Evolutionary conservation across 2,797 vertebrate genomes (phyloP).

Genomic region (Manis pentadactyla): DNA sequence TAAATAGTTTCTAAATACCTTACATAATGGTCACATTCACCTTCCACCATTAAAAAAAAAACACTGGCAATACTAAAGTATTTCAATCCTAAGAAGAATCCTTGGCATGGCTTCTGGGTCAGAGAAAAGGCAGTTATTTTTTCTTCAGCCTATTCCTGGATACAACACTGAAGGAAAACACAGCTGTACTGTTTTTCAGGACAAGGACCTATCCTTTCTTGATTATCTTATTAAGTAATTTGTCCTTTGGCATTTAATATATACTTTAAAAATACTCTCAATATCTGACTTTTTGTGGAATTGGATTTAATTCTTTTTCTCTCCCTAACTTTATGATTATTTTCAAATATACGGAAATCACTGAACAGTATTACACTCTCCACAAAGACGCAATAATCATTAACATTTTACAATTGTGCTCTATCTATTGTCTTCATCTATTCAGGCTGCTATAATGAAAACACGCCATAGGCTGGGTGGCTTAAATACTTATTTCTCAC

Average conservation of each 20-base stretch:
- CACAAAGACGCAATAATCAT: background rate
- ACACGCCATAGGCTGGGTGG: background rate
- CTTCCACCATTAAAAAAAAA: background rate
- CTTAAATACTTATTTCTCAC: background rate
- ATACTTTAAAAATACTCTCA: background rate
- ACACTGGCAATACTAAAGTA: background rate
- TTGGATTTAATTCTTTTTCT: background rate
- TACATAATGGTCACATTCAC: background rate
- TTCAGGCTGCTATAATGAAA: background rate
- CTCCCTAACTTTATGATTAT: background rate
- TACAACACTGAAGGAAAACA: background rate
- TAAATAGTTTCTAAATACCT: background rate
- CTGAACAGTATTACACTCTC: background rate
- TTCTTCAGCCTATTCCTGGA: background rate
- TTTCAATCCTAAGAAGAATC: background rate
- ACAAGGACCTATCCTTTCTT: background rate
- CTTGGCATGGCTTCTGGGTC: background rate
- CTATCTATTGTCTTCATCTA: background rate
- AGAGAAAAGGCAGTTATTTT: background rate
- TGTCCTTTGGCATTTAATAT: background rate
- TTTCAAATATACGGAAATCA: background rate
- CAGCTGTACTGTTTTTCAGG: constrained; percentile 31
- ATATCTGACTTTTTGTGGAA: background rate
- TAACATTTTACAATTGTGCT: background rate
- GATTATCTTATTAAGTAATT: constrained; percentile 1